Conservation (phyloP, 1,140 invertebrate genomes). For the Adoxophyes honmai region DNA sequence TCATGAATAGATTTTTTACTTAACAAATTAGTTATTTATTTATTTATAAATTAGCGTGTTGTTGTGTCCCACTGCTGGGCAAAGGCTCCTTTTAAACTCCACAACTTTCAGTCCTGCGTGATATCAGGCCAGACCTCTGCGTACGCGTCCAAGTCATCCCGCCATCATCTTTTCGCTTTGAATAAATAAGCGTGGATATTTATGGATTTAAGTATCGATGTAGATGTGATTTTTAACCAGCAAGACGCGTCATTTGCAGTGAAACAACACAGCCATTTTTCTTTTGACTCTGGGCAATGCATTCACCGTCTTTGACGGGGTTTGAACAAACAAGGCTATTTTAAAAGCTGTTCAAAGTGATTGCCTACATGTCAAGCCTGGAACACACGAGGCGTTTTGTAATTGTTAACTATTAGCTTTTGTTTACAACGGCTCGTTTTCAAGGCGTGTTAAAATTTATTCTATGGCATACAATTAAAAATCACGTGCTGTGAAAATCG, state of each 20-base stretch:
- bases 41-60: no score
- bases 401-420: slow-evolving; percentile 1
- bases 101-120: no score
- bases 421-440: not conserved
- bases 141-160: no score
- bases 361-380: not conserved
- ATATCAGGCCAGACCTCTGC: no score
- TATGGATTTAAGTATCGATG: no score
- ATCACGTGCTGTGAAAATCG: no score
- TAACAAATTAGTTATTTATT: no score
- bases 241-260: not conserved
- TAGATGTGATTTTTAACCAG: not conserved
- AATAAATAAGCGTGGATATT: no score
- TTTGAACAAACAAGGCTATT: not conserved
- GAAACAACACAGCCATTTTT: not conserved
- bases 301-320: slow-evolving; percentile 7
- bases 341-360: slow-evolving; percentile 1
- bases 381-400: not conserved
- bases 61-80: no score
- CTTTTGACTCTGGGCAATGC: not conserved
- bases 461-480: not conserved
- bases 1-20: no score
- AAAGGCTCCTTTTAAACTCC: no score
- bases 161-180: no score
- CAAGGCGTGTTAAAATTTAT: slow-evolving; percentile 10